A percentile compares a stretch with the other conserved stretches of the same genome.
phyloP scores from a whole-genome alignment of 2,888 invertebrate species.

The Leptodirus hochenwartii region DNA sequence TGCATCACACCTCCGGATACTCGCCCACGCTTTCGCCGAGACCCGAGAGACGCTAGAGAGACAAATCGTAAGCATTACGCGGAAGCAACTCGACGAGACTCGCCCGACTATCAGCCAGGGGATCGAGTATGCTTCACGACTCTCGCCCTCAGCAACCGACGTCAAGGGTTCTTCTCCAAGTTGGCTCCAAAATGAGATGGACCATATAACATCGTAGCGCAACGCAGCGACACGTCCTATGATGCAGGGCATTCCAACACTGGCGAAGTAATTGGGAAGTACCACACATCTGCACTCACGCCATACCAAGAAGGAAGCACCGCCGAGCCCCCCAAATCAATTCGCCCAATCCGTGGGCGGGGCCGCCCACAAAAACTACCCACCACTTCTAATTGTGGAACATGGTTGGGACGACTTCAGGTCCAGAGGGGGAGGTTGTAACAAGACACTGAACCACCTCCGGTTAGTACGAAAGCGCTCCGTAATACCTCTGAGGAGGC shows the following conservation, averaged over 20 bases:
- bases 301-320: slow-evolving; percentile 1
- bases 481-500: no score
- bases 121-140: slow-evolving; percentile 14
- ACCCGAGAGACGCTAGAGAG: slow-evolving; percentile 3
- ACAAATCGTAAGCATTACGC: slow-evolving; percentile 10
- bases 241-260: slow-evolving; percentile 8
- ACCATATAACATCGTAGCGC: slow-evolving; percentile 15
- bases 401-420: slow-evolving; percentile 6
- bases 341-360: background rate
- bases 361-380: background rate
- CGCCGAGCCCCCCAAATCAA: no score
- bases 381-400: slow-evolving; percentile 1
- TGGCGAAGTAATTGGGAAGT: slow-evolving; percentile 8
- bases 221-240: slow-evolving; percentile 9
- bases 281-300: slow-evolving; percentile 10
- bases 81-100: slow-evolving; percentile 12
- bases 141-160: slow-evolving; percentile 14
- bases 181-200: slow-evolving; percentile 18
- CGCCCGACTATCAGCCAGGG: slow-evolving; percentile 13
- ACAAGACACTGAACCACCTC: no score
- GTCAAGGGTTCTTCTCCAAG: slow-evolving; percentile 12
- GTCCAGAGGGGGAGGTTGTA: slow-evolving; percentile 11
- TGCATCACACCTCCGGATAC: slow-evolving; percentile 9
- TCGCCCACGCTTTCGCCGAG: slow-evolving; percentile 3
- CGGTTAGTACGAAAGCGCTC: no score